These are phyloP conservation scores for Platysternon megacephalum DNA, from an alignment of 2,113 vertebrate genomes.

Conservation along the genomic window DNA sequence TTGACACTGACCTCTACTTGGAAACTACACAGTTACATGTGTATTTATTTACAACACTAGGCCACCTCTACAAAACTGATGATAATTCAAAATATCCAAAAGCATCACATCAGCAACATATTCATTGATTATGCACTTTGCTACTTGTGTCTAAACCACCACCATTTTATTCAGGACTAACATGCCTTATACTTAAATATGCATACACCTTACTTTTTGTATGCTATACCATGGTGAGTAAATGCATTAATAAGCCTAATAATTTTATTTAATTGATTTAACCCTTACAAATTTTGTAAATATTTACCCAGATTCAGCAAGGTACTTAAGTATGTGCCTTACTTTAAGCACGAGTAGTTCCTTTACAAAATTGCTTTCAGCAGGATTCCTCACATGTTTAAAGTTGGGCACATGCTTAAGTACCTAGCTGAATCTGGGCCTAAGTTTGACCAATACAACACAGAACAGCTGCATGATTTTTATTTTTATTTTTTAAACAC, in stretches of 20 bases:
- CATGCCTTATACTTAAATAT: neutral
- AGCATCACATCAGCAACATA: neutral
- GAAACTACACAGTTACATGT: constrained; percentile 30
- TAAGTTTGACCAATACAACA: neutral
- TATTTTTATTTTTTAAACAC: neutral
- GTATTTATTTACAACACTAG: constrained; percentile 34
- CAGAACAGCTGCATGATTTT: neutral
- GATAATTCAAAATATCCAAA: neutral
- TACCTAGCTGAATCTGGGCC: neutral
- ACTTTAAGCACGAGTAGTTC: neutral
- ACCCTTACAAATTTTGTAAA: neutral
- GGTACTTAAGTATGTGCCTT: rapidly evolving
- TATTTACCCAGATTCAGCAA: neutral
- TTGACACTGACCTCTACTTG: constrained; percentile 60
- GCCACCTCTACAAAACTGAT: constrained; percentile 14
- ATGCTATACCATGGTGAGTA: neutral
- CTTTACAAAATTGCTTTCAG: neutral
- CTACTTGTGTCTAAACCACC: constrained; percentile 14
- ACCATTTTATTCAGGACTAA: neutral
- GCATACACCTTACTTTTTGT: neutral
- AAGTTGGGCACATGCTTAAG: neutral
- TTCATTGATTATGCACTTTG: neutral
- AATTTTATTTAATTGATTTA: neutral
- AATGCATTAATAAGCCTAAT: neutral
- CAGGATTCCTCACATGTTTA: neutral